Evolutionary conservation across 2,113 vertebrate genomes (phyloP), one percentile per base, ranked within the genome.

Genomic region (Hemibagrus wyckioides): DNA sequence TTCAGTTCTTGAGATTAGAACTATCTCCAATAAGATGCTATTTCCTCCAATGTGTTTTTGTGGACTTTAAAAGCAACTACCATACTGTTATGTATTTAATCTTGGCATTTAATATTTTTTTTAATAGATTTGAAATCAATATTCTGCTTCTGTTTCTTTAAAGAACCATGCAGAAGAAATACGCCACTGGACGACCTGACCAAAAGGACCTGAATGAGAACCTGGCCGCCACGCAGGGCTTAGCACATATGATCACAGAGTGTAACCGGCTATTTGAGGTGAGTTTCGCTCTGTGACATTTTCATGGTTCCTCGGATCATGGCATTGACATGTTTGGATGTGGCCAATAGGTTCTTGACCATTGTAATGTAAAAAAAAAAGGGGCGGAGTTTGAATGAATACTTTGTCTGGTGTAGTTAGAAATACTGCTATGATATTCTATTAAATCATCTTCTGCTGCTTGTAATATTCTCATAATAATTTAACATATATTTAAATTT

Each of bases 171-270:
- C 98, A 98, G 95, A 99, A 97, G 93, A 99, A 99, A 94, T 98
- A 98, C 25, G 95, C 97, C 92, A 97, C 97, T 0, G 98, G 98
- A 89, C 97, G 98, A 89, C 98, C 98, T 57, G 98, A 99, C 95
- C 97, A 98, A 92, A 99, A 98, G 93, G 98, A 99, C 94, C 97
- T 99, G 92, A 99, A 95, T 92, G 98, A 99, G 94, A 99, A 98
- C 87, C 94, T 99, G 92, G 97, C 98, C 23, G 98, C 98, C 21
- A 97, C 97, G 44, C 98, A 99, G 89, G 98, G 98, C 63, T 96
- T 99, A 4, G 97, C 98, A 90, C 97, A 99, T 90, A 99, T 99
- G 98, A 99, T 99, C 94, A 94, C 93, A 88, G 98, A 99, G 93
- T 99, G 97, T 90, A 96, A 97, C 94, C 96, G 92, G 85, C 96